A percentile compares a stretch with the other conserved stretches of the same genome.
phyloP scores from a whole-genome alignment of 2,113 vertebrate species.

The Pithys albifrons region DNA sequence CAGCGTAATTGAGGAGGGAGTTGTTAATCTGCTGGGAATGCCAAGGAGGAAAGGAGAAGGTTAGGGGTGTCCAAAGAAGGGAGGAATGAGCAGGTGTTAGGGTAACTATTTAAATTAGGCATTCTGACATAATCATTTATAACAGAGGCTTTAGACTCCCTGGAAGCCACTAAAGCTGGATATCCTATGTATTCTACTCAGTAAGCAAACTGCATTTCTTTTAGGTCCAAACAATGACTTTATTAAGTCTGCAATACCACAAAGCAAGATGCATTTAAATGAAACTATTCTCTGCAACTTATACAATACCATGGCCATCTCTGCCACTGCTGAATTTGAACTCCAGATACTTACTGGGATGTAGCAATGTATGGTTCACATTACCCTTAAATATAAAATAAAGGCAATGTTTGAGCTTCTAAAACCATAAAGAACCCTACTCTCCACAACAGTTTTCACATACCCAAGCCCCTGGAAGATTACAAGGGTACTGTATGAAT shows the following conservation, averaged over 20 bases:
- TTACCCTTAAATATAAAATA: background rate
- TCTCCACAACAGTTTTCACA: background rate
- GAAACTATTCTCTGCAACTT: background rate
- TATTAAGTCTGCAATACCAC: background rate
- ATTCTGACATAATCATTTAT: slow-evolving; percentile 16
- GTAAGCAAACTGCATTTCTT: background rate
- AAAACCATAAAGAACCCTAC: background rate
- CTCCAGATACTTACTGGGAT: background rate
- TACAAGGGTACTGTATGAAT: background rate
- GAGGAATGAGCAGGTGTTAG: slow-evolving; percentile 46
- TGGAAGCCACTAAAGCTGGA: background rate
- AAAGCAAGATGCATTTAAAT: background rate
- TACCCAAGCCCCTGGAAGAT: background rate
- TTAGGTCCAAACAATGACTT: background rate
- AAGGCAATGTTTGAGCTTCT: background rate
- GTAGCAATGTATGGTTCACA: background rate
- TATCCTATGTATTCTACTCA: background rate
- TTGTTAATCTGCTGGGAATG: background rate
- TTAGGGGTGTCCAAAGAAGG: slow-evolving; percentile 15
- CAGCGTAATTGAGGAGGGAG: slow-evolving; percentile 25
- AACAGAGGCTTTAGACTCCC: background rate
- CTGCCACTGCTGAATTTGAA: background rate
- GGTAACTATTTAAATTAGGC: slow-evolving; percentile 48
- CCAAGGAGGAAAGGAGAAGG: slow-evolving; percentile 19
- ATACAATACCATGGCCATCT: background rate